Evolutionary conservation across 2,797 vertebrate genomes (phyloP).

Genomic region (Nothura maculosa): DNA sequence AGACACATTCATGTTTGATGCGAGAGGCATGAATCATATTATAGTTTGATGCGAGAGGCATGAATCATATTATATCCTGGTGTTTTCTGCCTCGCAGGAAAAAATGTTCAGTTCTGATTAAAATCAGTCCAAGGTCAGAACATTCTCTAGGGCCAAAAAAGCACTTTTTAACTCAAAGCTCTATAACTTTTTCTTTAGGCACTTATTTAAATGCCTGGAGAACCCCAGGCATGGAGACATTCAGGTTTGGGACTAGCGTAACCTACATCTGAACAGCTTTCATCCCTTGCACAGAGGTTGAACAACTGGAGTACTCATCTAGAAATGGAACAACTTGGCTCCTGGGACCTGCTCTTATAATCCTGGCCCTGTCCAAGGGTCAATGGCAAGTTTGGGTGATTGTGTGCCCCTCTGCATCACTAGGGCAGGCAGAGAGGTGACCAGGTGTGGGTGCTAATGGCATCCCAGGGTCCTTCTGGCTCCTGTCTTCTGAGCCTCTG

Average conservation of each 20-base stretch:
- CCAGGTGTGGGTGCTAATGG: neutral
- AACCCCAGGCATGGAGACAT: neutral
- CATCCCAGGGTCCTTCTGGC: neutral
- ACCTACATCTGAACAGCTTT: neutral
- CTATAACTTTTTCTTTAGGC: neutral
- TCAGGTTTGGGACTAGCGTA: neutral
- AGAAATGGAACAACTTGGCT: neutral
- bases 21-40: neutral
- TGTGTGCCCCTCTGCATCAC: neutral
- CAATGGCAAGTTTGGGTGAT: neutral
- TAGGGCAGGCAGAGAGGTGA: neutral
- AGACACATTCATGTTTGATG: neutral
- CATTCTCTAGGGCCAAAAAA: too few relatives aligned
- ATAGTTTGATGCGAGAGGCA: neutral
- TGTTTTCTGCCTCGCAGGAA: neutral
- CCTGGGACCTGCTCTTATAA: neutral
- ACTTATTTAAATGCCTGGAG: neutral
- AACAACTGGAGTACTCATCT: neutral
- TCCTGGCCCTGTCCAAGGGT: neutral
- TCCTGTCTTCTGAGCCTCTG: neutral
- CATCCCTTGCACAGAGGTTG: fast-evolving
- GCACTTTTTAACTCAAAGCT: neutral
- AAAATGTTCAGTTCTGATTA: neutral
- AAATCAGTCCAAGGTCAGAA: neutral
- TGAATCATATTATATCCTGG: neutral